phyloP scores from a whole-genome alignment of 2,113 vertebrate genomes.

The Neogobius melanostomus region DNA sequence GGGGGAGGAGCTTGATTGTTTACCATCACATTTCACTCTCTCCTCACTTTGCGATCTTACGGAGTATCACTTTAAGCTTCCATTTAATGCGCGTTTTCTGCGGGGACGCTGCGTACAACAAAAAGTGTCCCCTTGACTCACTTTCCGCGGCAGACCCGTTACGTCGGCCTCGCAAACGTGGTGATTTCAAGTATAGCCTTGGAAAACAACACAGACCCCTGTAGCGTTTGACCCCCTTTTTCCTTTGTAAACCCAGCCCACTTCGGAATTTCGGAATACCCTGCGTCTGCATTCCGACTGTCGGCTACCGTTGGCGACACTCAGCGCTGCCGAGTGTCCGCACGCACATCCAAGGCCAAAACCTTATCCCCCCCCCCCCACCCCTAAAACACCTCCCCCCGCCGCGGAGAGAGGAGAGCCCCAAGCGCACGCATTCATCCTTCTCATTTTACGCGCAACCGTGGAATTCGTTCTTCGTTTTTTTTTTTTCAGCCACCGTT shows the following conservation, averaged over 20 bases:
- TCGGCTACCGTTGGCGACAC: conserved; percentile 19
- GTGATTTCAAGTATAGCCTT: neutral
- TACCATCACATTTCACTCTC: too few species aligned
- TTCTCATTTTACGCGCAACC: conserved; percentile 43
- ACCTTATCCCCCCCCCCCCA: neutral
- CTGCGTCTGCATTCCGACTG: conserved; percentile 34
- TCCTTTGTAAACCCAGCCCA: neutral
- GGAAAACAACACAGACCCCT: neutral
- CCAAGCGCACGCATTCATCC: conserved; percentile 25
- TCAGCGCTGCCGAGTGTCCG: conserved; percentile 28
- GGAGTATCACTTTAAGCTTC: too few species aligned
- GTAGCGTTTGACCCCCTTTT: neutral
- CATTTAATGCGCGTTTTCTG: too few species aligned
- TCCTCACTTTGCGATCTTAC: too few species aligned
- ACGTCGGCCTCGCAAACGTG: too few species aligned
- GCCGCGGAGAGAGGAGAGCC: neutral
- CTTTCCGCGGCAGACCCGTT: too few species aligned
- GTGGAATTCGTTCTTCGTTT: conserved; percentile 45
- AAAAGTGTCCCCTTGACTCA: too few species aligned
- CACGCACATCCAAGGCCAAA: conserved; percentile 17
- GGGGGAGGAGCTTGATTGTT: too few species aligned
- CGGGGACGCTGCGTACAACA: too few species aligned
- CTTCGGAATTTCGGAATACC: conserved; percentile 25
- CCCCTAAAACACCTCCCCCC: too few species aligned
- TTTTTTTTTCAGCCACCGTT: conserved; percentile 8